A percentile compares a stretch with the other conserved stretches of the same genome.
phyloP scores from a whole-genome alignment of 1,140 invertebrate genomes.

The Neodiprion pinetum region DNA sequence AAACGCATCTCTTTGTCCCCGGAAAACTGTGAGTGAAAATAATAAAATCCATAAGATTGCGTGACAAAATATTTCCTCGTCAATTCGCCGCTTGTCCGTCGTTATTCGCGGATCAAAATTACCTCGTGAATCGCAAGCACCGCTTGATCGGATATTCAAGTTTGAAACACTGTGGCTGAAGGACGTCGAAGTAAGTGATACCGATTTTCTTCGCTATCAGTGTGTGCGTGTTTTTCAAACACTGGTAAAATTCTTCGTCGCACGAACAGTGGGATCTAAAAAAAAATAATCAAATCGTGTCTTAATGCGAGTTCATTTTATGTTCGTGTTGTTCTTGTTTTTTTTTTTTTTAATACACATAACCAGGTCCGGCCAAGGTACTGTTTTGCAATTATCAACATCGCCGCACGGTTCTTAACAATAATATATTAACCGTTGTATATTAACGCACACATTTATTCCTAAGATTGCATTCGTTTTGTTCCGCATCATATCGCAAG shows the following conservation, averaged over 20 bases:
- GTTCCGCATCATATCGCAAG: too few relatives aligned
- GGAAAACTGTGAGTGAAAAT: conserved; percentile 51
- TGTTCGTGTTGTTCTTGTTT: background rate
- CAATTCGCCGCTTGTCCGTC: background rate
- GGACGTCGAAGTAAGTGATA: conserved; percentile 64
- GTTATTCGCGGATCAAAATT: conserved; percentile 21
- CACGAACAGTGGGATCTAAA: conserved; percentile 68
- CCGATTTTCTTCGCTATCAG: conserved; percentile 63
- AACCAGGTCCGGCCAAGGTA: too few relatives aligned
- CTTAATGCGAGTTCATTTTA: background rate
- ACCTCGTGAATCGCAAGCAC: conserved; percentile 61
- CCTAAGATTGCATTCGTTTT: too few relatives aligned
- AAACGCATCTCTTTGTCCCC: conserved; percentile 55
- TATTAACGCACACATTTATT: too few relatives aligned
- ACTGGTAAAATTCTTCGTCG: conserved; percentile 64
- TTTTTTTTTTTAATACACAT: too few relatives aligned
- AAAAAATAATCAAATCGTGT: conserved; percentile 19
- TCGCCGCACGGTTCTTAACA: too few relatives aligned
- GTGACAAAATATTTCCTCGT: conserved; percentile 22
- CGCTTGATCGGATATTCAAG: conserved; percentile 59
- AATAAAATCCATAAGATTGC: conserved; percentile 16
- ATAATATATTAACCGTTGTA: too few relatives aligned
- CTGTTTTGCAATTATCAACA: too few relatives aligned
- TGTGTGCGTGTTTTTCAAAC: conserved; percentile 59
- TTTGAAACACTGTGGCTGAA: conserved; percentile 65